phyloP scores from a whole-genome alignment of 2,797 vertebrate species.

The Poeciliopsis paucimaculata region DNA sequence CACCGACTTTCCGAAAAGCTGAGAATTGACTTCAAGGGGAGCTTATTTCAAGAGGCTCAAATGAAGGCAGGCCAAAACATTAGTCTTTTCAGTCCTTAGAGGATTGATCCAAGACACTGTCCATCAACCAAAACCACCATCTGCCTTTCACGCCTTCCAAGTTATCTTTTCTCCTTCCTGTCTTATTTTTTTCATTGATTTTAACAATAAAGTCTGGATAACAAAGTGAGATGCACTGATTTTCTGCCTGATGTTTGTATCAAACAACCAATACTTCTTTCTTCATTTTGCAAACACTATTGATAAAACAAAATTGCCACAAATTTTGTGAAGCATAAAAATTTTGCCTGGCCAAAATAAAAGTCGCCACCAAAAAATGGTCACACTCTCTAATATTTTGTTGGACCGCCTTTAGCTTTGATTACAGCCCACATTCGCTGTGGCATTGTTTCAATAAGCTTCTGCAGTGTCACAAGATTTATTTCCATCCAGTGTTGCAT shows the following conservation, averaged over 20 bases:
- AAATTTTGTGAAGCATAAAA: constrained; percentile 11
- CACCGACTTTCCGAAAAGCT: constrained; percentile 1
- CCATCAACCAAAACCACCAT: constrained; percentile 29
- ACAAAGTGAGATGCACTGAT: constrained; percentile 32
- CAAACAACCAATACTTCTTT: constrained; percentile 23
- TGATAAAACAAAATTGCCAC: constrained; percentile 13
- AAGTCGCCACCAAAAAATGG: no score
- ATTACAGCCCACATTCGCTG: no score
- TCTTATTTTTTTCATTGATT: constrained; percentile 48
- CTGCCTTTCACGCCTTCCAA: constrained; percentile 20
- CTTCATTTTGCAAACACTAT: constrained; percentile 12
- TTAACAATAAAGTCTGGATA: constrained; percentile 29
- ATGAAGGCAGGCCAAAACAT: constrained; percentile 20
- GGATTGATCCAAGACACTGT: constrained; percentile 35
- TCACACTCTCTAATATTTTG: no score
- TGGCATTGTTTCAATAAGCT: no score
- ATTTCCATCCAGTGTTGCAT: no score
- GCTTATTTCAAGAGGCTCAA: constrained; percentile 22
- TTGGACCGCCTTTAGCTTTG: no score
- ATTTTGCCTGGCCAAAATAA: no score
- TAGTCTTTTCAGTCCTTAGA: constrained; percentile 18
- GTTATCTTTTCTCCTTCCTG: constrained; percentile 8
- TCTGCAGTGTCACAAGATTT: no score
- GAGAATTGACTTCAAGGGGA: constrained; percentile 13
- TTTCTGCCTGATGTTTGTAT: constrained; percentile 22